A percentile compares a stretch with the other conserved stretches of the same genome.
phyloP scores from a whole-genome alignment of 2,113 vertebrate species.

The Pomatostomus ruficeps region DNA sequence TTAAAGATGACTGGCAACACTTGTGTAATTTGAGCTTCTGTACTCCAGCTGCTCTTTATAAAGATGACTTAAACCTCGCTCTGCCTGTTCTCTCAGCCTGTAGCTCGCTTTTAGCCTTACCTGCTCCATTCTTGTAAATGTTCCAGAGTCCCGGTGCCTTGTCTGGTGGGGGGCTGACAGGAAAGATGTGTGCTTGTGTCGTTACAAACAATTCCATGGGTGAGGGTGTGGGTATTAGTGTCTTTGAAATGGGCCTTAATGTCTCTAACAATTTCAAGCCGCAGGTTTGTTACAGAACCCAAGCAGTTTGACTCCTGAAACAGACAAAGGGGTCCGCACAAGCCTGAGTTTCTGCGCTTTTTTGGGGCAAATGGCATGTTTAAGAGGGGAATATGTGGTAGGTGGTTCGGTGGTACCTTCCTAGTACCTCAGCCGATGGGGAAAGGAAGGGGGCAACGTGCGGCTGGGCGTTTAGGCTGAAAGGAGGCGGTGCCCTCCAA shows the following conservation, averaged over 20 bases:
- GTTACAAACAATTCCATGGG: background rate
- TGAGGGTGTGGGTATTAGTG: background rate
- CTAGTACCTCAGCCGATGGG: background rate
- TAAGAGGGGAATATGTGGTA: background rate
- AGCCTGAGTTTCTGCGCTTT: background rate
- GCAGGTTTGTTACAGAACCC: background rate
- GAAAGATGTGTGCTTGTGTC: background rate
- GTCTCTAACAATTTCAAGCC: background rate
- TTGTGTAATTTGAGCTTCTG: background rate
- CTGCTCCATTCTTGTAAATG: background rate
- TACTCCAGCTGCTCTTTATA: background rate
- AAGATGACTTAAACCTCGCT: background rate
- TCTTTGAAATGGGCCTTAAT: background rate
- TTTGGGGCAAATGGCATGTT: accelerated
- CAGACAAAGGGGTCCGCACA: too few relatives aligned
- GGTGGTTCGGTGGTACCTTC: background rate
- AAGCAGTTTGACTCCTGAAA: background rate
- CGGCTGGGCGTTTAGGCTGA: accelerated
- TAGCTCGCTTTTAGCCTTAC: background rate
- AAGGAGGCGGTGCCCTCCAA: accelerated
- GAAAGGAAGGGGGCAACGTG: background rate
- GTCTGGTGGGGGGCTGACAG: background rate
- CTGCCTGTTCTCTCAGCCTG: background rate
- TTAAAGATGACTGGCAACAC: background rate
- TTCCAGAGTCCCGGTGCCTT: background rate